Percentiles rank a stretch among this genome's conserved stretches.
Conservation (phyloP, 2,888 invertebrate genomes). For the Dicranocentrus wangi region DNA sequence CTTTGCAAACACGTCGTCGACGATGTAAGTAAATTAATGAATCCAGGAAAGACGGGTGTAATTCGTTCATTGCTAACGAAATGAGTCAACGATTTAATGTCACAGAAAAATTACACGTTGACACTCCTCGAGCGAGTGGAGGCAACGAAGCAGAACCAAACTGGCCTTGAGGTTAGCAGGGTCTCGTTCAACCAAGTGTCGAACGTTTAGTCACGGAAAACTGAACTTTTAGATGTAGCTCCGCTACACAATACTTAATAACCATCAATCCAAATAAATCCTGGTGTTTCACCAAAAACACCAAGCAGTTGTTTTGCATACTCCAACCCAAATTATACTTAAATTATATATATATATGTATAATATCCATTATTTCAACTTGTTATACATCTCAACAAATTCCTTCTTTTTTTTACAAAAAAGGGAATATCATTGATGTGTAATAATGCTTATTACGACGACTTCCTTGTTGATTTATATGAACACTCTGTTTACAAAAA, state of each 20-base stretch:
- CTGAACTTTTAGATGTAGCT: constrained; percentile 3
- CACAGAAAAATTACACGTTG: neutral
- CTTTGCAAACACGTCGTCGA: too few species aligned
- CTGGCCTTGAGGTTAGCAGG: constrained; percentile 48
- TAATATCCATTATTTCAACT: too few species aligned
- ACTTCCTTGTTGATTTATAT: constrained; percentile 43
- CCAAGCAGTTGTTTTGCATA: too few species aligned
- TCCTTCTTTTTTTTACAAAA: neutral
- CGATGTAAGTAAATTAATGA: too few species aligned
- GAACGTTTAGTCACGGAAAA: constrained; percentile 38
- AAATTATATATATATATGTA: too few species aligned
- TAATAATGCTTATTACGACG: neutral
- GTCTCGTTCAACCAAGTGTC: constrained; percentile 43
- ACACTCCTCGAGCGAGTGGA: constrained; percentile 33
- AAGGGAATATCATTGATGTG: too few species aligned
- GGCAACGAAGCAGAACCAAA: constrained; percentile 39
- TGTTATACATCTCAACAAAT: neutral
- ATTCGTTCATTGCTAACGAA: too few species aligned
- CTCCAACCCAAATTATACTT: too few species aligned
- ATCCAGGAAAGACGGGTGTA: too few species aligned
- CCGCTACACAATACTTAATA: too few species aligned
- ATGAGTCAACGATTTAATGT: neutral
- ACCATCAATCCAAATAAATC: neutral
- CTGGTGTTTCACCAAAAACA: neutral
- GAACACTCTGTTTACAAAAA: constrained; percentile 5